Evolutionary conservation across 2,797 vertebrate genomes (phyloP).

Genomic region (Zenarchopterus dispar): DNA sequence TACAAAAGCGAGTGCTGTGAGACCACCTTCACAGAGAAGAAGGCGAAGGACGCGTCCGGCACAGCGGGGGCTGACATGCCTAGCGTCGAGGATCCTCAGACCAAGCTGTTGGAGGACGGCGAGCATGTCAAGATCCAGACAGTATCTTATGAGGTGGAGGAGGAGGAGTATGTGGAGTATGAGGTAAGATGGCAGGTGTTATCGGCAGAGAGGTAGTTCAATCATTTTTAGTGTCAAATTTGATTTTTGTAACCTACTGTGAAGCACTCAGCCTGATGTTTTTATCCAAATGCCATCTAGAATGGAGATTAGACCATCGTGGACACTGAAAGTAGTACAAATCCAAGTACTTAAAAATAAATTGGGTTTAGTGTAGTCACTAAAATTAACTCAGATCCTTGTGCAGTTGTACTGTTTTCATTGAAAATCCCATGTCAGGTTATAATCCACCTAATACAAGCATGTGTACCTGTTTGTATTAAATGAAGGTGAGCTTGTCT

Average conservation of each 20-base stretch:
- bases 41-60: conserved; percentile 74
- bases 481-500: conserved; percentile 14
- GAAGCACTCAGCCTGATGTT: background rate
- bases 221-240: background rate
- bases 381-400: too few relatives aligned
- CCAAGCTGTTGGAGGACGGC: conserved; percentile 83
- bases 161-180: conserved; percentile 92
- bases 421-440: background rate
- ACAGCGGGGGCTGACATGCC: conserved; percentile 60
- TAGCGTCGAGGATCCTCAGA: conserved; percentile 74
- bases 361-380: too few relatives aligned
- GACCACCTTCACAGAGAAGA: conserved; percentile 93
- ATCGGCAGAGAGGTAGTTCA: background rate
- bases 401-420: background rate
- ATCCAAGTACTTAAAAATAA: too few relatives aligned
- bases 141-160: conserved; percentile 94
- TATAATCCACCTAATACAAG: background rate
- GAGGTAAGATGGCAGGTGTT: conserved; percentile 78
- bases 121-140: conserved; percentile 91
- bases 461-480: conserved; percentile 15
- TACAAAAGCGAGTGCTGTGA: conserved; percentile 91
- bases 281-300: background rate
- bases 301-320: too few relatives aligned
- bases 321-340: too few relatives aligned
- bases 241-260: background rate